Base-by-base conservation (phyloP, 64 coral and sea anemone genomes). In the Dendrophyllia cribrosa region DNA sequence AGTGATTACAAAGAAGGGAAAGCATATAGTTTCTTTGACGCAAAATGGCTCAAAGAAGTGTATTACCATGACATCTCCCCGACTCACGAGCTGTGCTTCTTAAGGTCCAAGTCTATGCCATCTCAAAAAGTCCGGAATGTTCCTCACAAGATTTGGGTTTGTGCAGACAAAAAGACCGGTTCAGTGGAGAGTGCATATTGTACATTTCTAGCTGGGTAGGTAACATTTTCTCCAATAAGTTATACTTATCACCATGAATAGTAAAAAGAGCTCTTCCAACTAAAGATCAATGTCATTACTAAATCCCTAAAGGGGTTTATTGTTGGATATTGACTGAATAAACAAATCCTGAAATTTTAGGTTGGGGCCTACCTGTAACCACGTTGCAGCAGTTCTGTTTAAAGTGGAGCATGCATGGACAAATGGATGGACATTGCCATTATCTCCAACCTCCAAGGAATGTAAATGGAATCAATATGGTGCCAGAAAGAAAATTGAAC, bases 1-100 rank as follows among this genome's bases (percentile, higher is more conserved):
- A 95, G 93, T 65, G 88, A 95, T 60, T 95, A 95, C 55, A 95
- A 95, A 52, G 93, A 95, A 74, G 93, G 55, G 12, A 91, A 91
- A 79, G 94, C 94, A 21, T 88, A 56, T 73, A 91, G 89, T 66
- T 95, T 88, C 49, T 95, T 91, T 61, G 89, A 91, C 64, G 87
- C 74, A 48, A 86, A 95, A 63, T 95, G 89, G 94, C 77, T 94
- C 2, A 83, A 89, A 75, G 69, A 94, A 58, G 92, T 94, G 4
- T 48, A 17, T 72, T 95, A 95, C 72, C 93, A 95, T 62, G 58
- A 44, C 50, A 87, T 95, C 9, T 75, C 59, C 5, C 26, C 44
- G 15, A 71, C 88, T 22, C 25, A 52, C 17, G 50, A 95, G 19
- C 59, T 62, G 4, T 95, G 93, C 74, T 91, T 95, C 79, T 55